A percentile compares a stretch with the other conserved stretches of the same genome.
phyloP scores from a whole-genome alignment of 2,888 invertebrate species.

The Tetragnatha montana region DNA sequence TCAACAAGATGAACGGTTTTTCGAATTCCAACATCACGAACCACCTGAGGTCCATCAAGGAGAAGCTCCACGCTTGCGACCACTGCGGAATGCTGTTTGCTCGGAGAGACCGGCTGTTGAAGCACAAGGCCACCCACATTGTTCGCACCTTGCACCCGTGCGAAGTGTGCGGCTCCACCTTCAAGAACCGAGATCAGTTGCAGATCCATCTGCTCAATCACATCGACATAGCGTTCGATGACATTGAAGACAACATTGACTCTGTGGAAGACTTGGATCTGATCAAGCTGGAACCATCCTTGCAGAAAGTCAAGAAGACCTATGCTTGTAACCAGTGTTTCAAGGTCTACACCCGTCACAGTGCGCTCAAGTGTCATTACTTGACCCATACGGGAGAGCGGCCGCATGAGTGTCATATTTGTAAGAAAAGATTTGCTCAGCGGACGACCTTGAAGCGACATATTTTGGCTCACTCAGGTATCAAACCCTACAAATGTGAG shows the following conservation, averaged over 20 bases:
- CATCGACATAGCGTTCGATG: slow-evolving; percentile 22
- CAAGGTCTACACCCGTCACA: slow-evolving; percentile 28
- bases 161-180: slow-evolving; percentile 42
- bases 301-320: slow-evolving; percentile 19
- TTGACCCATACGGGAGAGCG: slow-evolving; percentile 52
- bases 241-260: slow-evolving; percentile 1
- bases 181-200: slow-evolving; percentile 26
- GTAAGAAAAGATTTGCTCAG: slow-evolving; percentile 46
- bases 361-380: slow-evolving; percentile 38
- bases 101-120: slow-evolving; percentile 39
- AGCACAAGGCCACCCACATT: slow-evolving; percentile 41
- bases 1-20: background rate
- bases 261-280: background rate
- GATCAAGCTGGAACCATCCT: slow-evolving; percentile 13
- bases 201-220: slow-evolving; percentile 48
- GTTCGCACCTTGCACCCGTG: slow-evolving; percentile 9
- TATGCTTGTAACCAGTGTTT: slow-evolving; percentile 44
- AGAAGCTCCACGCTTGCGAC: slow-evolving; percentile 45
- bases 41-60: slow-evolving; percentile 18
- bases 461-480: slow-evolving; percentile 43
- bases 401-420: slow-evolving; percentile 48
- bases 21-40: slow-evolving; percentile 5
- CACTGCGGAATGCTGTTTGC: slow-evolving; percentile 33
- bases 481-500: slow-evolving; percentile 49
- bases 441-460: slow-evolving; percentile 51